phyloP scores from a whole-genome alignment of 2,113 vertebrate species.

The Scartelaos histophorus region DNA sequence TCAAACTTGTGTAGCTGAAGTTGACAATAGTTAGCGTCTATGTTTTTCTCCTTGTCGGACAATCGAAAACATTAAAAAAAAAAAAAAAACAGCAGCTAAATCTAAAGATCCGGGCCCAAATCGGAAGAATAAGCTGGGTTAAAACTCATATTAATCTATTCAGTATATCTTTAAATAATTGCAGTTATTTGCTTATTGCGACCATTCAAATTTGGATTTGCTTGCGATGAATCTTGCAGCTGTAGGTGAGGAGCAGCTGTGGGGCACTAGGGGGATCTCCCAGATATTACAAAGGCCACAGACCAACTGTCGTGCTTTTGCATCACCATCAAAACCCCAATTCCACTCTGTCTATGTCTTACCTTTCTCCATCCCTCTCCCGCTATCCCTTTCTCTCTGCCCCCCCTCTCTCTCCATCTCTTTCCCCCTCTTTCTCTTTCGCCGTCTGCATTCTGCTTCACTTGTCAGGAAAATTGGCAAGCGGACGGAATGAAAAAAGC shows the following conservation, averaged over 20 bases:
- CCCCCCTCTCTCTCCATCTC: not conserved
- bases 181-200: too few species aligned
- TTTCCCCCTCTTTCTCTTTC: not conserved
- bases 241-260: not conserved
- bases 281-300: constrained; percentile 59
- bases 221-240: too few species aligned
- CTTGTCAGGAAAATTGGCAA: constrained; percentile 76
- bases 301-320: constrained; percentile 58
- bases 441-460: constrained; percentile 69
- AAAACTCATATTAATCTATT: too few species aligned
- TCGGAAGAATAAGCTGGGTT: too few species aligned
- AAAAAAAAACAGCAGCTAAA: too few species aligned
- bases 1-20: too few species aligned
- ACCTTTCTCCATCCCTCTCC: not conserved
- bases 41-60: too few species aligned
- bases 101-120: too few species aligned
- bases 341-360: constrained; percentile 21
- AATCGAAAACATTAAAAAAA: too few species aligned
- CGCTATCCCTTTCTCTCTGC: not conserved
- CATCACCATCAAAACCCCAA: constrained; percentile 40
- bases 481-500: constrained; percentile 56
- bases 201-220: too few species aligned
- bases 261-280: constrained; percentile 36
- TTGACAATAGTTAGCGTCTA: too few species aligned
- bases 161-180: too few species aligned